Conservation (phyloP, 2,113 vertebrate species). For the Oreocharis arfaki region DNA sequence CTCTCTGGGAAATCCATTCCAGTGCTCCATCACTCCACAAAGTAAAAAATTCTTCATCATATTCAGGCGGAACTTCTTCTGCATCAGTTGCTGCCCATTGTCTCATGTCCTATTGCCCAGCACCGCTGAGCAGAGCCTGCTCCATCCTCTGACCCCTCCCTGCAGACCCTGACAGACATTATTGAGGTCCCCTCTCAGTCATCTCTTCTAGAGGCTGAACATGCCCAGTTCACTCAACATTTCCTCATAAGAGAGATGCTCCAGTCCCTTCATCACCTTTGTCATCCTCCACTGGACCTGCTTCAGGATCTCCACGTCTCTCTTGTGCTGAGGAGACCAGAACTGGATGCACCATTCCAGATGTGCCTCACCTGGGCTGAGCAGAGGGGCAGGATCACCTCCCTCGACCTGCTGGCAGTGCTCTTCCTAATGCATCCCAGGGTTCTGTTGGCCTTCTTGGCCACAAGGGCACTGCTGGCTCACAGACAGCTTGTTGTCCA, state of each 20-base stretch:
- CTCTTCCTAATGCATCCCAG: neutral
- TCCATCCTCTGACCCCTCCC: neutral
- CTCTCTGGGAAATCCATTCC: neutral
- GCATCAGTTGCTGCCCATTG: neutral
- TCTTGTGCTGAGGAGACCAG: neutral
- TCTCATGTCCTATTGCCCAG: rapidly evolving
- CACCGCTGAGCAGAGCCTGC: neutral
- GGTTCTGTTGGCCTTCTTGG: neutral
- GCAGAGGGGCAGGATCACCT: neutral
- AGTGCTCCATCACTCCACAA: rapidly evolving
- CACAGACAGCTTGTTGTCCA: neutral
- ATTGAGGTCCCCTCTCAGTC: neutral
- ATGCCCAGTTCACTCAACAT: rapidly evolving
- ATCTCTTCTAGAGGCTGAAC: rapidly evolving
- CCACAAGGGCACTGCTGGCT: neutral
- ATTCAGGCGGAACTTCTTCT: neutral
- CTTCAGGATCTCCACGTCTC: neutral
- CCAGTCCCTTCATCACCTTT: neutral
- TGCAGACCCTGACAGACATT: neutral
- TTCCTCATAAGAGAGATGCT: neutral
- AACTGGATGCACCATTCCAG: neutral
- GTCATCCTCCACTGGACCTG: rapidly evolving
- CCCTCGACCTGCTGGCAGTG: neutral
- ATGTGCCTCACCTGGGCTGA: neutral
- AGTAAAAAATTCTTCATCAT: neutral